A percentile compares a stretch with the other conserved stretches of the same genome.
Evolutionary conservation across 2,888 invertebrate species (phyloP).

Genomic region (Oeneis ivallda): DNA sequence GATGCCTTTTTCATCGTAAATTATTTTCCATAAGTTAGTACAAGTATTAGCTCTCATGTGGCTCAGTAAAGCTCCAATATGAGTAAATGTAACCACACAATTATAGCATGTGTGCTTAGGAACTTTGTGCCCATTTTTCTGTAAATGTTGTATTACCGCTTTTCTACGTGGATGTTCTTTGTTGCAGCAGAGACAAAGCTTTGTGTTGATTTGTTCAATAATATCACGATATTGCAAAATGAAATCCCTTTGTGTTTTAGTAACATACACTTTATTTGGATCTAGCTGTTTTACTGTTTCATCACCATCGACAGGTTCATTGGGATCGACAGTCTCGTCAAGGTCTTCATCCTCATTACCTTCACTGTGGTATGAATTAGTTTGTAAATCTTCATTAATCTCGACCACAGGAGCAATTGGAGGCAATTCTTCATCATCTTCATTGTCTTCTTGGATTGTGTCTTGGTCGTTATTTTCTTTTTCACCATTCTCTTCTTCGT

Average conservation of each 20-base stretch:
- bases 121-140: slow-evolving; percentile 80
- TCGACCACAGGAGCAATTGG: slow-evolving; percentile 69
- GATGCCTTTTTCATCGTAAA: slow-evolving; percentile 75
- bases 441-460: slow-evolving; percentile 54
- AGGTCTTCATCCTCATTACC: slow-evolving; percentile 61
- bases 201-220: slow-evolving; percentile 76
- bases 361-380: slow-evolving; percentile 63
- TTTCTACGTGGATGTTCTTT: slow-evolving; percentile 75
- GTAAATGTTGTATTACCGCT: slow-evolving; percentile 78
- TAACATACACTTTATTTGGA: slow-evolving; percentile 68
- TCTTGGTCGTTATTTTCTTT: slow-evolving; percentile 54
- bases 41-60: slow-evolving; percentile 78
- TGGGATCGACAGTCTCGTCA: slow-evolving; percentile 53
- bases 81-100: slow-evolving; percentile 82
- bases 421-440: slow-evolving; percentile 66
- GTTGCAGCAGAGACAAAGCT: slow-evolving; percentile 74
- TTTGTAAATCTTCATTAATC: slow-evolving; percentile 74
- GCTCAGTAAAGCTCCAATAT: slow-evolving; percentile 76
- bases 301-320: slow-evolving; percentile 58
- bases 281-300: slow-evolving; percentile 58
- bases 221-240: slow-evolving; percentile 71
- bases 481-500: slow-evolving; percentile 50
- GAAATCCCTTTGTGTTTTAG: slow-evolving; percentile 73
- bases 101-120: slow-evolving; percentile 84
- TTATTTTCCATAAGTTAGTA: slow-evolving; percentile 77